Evolutionary conservation across 2,797 vertebrate species (phyloP).

Genomic region (Salmo trutta): DNA sequence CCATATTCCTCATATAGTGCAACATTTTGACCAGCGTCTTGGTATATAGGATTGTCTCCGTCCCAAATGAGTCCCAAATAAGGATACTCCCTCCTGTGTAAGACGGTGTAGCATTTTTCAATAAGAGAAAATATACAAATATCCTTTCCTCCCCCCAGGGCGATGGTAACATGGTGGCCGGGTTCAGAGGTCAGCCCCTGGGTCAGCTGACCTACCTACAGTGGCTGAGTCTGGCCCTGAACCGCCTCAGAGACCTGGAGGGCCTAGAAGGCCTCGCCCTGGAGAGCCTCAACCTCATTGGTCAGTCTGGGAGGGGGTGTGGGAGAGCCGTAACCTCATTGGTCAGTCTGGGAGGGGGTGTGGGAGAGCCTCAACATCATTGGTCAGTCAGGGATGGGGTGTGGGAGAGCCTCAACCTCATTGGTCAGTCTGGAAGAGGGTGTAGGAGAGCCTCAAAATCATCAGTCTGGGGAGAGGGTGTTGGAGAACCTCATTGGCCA

Average conservation of each 20-base stretch:
- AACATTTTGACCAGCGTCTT: neutral
- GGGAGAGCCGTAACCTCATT: neutral
- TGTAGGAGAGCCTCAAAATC: neutral
- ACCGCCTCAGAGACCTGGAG: slow-evolving; percentile 75
- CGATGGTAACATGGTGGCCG: slow-evolving; percentile 79
- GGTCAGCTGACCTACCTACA: slow-evolving; percentile 84
- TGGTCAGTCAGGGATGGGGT: neutral
- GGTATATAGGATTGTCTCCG: neutral
- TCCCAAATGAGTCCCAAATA: no score
- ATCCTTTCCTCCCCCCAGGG: slow-evolving; percentile 47
- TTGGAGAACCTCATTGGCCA: neutral
- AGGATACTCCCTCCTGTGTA: neutral
- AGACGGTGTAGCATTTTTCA: neutral
- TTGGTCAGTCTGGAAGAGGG: neutral
- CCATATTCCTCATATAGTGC: neutral
- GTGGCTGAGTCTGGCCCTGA: slow-evolving; percentile 83
- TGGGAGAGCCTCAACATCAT: no score
- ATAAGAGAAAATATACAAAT: neutral
- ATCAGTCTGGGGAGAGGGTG: neutral
- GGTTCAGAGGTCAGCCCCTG: slow-evolving; percentile 71
- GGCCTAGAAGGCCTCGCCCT: slow-evolving; percentile 81
- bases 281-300: slow-evolving; percentile 83
- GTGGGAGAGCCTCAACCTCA: no score
- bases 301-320: neutral
- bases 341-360: no score